Base-by-base conservation (phyloP, 1,140 invertebrate genomes). In the Streblospio benedicti region DNA sequence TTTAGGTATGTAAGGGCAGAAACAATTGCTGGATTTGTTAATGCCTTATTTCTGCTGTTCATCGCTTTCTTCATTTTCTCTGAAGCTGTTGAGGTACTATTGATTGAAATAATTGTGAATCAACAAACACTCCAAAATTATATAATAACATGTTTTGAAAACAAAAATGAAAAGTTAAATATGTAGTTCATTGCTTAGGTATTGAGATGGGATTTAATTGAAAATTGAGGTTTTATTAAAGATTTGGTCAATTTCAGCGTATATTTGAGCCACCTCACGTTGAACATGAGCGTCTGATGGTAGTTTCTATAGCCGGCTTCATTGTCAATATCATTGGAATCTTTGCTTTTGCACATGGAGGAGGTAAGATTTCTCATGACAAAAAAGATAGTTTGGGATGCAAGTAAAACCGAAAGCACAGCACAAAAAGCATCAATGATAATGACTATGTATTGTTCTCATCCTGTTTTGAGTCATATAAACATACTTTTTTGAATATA, bases 1-100 rank as follows among this genome's bases (percentile, higher is more conserved):
- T 67, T 45, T 66, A 71, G 74, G 66, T 81, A 63, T 97, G 95
- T 83, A 0, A 81, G 95, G 68, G 93, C 93, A 28, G 95, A 97
- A 82, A 89, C 97, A 0, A 69, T 99, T 14, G 93, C 93, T 14
- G 95, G 94, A 6, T 97, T 97, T 81, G 90, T 96, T 0, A 98
- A 98, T 81, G 93, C 92, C 41, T 80, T 98, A 2, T 94, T 97
- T 69, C 80, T 98, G 32, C 76, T 97, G 0, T 97, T 97, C 74
- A 94, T 98, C 67, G 90, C 93, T 35, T 93, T 97, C 74, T 97
- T 96, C 73, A 94, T 98, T 38, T 88, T 97, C 81, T 91, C 90
- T 1, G 93, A 97, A 79, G 92, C 93, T 33, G 89, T 98, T 0
- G 93, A 97, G 68, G 76, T 77, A 67, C 20, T 16, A 50, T 30